Conservation (phyloP, 2,113 vertebrate genomes). For the Pavo muticus region DNA sequence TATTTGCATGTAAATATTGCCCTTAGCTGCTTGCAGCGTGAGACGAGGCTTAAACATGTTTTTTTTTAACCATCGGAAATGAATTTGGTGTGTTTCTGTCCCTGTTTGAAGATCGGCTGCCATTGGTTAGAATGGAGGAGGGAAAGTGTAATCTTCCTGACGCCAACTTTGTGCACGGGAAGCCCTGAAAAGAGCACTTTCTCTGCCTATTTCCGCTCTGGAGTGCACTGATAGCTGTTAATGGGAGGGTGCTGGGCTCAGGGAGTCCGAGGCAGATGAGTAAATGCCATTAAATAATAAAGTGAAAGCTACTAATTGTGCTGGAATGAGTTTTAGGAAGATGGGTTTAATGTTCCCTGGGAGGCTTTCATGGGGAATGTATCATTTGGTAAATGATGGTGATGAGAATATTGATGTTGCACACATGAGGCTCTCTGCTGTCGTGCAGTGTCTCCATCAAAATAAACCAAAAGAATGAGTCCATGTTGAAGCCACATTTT, state of each 20-base stretch:
- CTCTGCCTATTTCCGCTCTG: neutral
- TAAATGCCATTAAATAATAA: neutral
- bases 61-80: neutral
- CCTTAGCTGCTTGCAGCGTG: neutral
- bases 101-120: neutral
- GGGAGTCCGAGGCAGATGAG: neutral
- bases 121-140: neutral
- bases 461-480: neutral
- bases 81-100: neutral
- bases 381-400: neutral
- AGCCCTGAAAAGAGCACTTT: neutral
- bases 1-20: neutral
- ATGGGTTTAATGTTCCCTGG: neutral
- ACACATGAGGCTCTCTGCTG: neutral
- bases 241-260: fast-evolving
- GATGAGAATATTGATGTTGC: neutral
- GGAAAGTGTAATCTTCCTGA: neutral
- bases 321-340: neutral
- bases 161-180: neutral
- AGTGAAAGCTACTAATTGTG: neutral
- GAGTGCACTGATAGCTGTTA: neutral
- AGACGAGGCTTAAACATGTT: neutral
- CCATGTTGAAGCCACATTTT: neutral
- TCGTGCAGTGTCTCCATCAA: neutral
- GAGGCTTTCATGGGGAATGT: neutral